phyloP scores from a whole-genome alignment of 2,113 vertebrate genomes.

The Festucalex cinctus region DNA sequence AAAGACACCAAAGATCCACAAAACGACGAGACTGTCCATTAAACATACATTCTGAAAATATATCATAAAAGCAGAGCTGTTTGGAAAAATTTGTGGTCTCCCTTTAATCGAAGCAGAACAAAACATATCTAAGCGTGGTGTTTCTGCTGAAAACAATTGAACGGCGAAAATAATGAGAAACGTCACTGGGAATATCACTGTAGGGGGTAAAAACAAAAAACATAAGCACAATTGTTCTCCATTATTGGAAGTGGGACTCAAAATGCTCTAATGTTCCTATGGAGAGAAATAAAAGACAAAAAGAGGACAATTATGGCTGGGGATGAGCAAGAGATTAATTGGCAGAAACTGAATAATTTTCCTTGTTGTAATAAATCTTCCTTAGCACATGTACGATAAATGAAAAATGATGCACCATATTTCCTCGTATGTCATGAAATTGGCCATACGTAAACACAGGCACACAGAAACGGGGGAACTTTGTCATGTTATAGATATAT shows the following conservation, averaged over 20 bases:
- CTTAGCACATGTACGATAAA: neutral
- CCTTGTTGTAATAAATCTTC: neutral
- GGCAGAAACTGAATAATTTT: neutral
- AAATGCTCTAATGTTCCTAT: neutral
- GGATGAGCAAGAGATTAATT: neutral
- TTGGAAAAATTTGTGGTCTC: neutral
- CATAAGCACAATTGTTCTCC: neutral
- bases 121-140: no score
- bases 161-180: neutral
- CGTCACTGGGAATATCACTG: neutral
- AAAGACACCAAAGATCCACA: no score
- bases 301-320: neutral
- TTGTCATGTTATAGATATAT: conserved; percentile 78
- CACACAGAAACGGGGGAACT: conserved; percentile 19
- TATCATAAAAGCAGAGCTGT: neutral
- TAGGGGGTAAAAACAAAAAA: neutral
- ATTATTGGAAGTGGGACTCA: neutral
- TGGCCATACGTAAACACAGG: neutral
- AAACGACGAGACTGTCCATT: neutral
- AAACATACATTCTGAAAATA: neutral
- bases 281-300: neutral
- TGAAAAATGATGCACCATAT: neutral
- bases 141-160: no score
- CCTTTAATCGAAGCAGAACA: no score
- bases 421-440: no score